Evolutionary conservation across 2,797 vertebrate genomes (phyloP).

Genomic region (Syndactyla subalaris): DNA sequence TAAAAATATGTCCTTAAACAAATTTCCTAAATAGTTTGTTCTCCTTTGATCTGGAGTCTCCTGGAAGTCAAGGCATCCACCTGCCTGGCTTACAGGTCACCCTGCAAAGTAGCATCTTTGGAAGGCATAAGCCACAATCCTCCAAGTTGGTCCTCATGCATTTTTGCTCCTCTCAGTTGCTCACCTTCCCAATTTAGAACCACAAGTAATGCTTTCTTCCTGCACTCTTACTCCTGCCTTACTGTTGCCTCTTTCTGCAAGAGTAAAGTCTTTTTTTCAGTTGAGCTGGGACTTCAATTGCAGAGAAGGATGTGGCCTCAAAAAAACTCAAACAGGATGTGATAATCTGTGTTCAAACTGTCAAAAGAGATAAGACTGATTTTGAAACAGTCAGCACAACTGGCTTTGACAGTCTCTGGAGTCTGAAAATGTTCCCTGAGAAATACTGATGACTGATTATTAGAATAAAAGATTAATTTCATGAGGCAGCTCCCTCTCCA

Average conservation of each 20-base stretch:
- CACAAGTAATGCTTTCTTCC: background rate
- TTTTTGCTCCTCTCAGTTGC: background rate
- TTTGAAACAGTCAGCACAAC: conserved; percentile 14
- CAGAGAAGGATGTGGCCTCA: background rate
- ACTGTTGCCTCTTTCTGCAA: background rate
- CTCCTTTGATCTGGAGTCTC: background rate
- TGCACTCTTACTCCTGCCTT: background rate
- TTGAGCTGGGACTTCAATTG: background rate
- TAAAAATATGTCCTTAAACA: background rate
- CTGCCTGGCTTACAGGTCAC: background rate
- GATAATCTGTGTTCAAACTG: background rate
- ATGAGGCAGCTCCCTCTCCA: background rate
- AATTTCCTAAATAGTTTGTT: background rate
- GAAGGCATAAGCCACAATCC: background rate
- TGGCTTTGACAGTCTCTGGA: background rate
- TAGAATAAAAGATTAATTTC: background rate
- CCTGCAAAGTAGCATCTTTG: background rate
- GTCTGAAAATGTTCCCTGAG: background rate
- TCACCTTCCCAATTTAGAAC: background rate
- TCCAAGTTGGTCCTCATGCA: background rate
- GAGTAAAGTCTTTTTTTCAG: background rate
- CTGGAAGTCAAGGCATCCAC: background rate
- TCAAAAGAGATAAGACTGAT: background rate
- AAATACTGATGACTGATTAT: background rate
- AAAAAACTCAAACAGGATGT: background rate